Base-by-base conservation (phyloP, 2,888 invertebrate species). In the Tetranychus piercei region DNA sequence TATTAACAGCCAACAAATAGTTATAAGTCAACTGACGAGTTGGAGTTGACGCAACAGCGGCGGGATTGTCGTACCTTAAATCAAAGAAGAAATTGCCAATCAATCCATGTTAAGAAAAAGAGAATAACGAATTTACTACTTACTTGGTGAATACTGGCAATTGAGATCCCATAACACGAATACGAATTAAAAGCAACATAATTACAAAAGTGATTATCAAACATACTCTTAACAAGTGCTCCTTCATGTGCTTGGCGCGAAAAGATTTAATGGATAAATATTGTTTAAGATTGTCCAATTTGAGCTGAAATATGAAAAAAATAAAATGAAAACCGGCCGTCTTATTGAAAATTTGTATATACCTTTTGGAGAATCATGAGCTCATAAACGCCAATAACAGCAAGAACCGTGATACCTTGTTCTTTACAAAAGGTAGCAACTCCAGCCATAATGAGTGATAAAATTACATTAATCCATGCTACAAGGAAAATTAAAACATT, bases 371-470 rank as follows among this genome's bases (percentile, higher is more conserved):
- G 89, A 80, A 88, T 87, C 76, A 88, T 86, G 9, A 91, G 85
- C 84, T 96, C 94, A 85, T 92, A 94, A 78, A 91, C 85, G 79
- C 90, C 90, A 84, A 94, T 95, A 78, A 94, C 88, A 75, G 91
- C 89, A 80, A 96, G 85, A 77, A 94, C 92, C 78, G 93, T 93
- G 81, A 95, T 88, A 74, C 94, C 95, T 73, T 94, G 94, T 84
- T 96, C 96, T 85, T 95, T 96, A 85, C 94, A 94, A 79, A 96
- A 85, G 92, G 94, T 95, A 66, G 95, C 94, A 75, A 91, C 87
- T 72, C 91, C 44, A 77, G 77, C 73, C 74, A 71, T 73, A 73
- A 67, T 8, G 44, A 73, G 22, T 15, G 55, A 55, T 15, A 6
- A 55, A 15, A 7, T 55, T 15, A 55, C 55, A 15, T 1, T 0